A percentile compares a stretch with the other conserved stretches of the same genome.
These are phyloP conservation scores for Hemicordylus capensis DNA, from an alignment of 2,113 vertebrate genomes.

Conservation along the genomic window DNA sequence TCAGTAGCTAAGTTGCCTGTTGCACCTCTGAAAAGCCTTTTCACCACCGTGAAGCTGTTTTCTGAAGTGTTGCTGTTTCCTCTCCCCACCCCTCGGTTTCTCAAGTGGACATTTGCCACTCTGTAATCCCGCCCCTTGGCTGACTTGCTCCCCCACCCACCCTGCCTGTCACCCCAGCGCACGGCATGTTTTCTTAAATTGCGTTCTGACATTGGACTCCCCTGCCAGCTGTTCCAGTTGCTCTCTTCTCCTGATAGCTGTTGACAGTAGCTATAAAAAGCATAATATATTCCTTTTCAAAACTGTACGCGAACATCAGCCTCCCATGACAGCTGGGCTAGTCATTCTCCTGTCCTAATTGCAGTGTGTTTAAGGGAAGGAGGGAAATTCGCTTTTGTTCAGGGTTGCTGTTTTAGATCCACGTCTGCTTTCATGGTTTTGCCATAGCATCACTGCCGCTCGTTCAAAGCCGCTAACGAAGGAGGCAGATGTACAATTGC, in stretches of 20 bases:
- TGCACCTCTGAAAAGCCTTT: no score
- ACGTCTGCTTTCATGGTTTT: background rate
- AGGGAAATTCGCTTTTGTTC: slow-evolving; percentile 6
- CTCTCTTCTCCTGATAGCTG: slow-evolving; percentile 54
- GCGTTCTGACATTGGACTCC: slow-evolving; percentile 45
- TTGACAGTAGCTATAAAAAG: slow-evolving; percentile 69
- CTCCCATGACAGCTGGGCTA: slow-evolving; percentile 51
- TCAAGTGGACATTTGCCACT: slow-evolving; percentile 23
- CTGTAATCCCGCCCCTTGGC: no score
- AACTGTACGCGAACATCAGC: slow-evolving; percentile 47
- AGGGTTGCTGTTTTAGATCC: slow-evolving; percentile 18
- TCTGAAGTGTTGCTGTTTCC: background rate
- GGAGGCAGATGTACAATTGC: background rate
- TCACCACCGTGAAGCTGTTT: background rate
- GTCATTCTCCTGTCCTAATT: slow-evolving; percentile 45
- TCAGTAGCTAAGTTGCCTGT: no score
- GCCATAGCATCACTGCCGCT: background rate
- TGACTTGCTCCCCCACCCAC: no score
- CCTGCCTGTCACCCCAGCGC: slow-evolving; percentile 46
- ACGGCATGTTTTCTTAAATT: slow-evolving; percentile 44
- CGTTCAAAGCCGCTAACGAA: slow-evolving; percentile 20
- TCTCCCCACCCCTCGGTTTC: background rate
- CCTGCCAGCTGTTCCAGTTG: slow-evolving; percentile 54
- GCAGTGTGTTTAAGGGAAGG: slow-evolving; percentile 24
- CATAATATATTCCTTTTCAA: slow-evolving; percentile 63